Evolutionary conservation across 2,888 invertebrate species (phyloP).

Genomic region (Cylloceria caligata): DNA sequence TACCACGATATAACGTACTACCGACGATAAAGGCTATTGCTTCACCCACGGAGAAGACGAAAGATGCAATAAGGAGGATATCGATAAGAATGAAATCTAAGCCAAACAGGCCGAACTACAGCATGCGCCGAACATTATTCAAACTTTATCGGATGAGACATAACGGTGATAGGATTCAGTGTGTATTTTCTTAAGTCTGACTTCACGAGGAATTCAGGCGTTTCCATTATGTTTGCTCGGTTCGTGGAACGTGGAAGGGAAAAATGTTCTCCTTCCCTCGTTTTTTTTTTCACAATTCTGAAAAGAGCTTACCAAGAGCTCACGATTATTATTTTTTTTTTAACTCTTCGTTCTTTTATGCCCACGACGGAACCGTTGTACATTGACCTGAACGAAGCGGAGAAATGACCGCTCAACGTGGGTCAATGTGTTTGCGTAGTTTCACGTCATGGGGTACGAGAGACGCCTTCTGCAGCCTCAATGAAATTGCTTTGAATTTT

Average conservation of each 20-base stretch:
- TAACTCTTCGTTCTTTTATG: neutral
- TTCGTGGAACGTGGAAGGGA: neutral
- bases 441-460: neutral
- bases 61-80: neutral
- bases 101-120: neutral
- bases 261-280: neutral
- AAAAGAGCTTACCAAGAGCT: neutral
- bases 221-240: neutral
- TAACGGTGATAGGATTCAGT: neutral
- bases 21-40: neutral
- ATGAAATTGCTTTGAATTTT: conserved; percentile 39
- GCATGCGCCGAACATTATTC: neutral
- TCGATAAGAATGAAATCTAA: neutral
- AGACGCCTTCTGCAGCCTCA: conserved; percentile 13
- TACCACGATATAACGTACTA: neutral
- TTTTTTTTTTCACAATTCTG: neutral
- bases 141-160: neutral
- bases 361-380: neutral
- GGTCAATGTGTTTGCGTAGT: neutral
- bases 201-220: neutral
- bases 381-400: neutral
- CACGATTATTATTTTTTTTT: neutral
- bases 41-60: neutral
- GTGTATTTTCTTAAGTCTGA: neutral
- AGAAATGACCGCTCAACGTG: neutral